phyloP scores from a whole-genome alignment of 2,888 invertebrate genomes.

The Prosopocoilus inquinatus region DNA sequence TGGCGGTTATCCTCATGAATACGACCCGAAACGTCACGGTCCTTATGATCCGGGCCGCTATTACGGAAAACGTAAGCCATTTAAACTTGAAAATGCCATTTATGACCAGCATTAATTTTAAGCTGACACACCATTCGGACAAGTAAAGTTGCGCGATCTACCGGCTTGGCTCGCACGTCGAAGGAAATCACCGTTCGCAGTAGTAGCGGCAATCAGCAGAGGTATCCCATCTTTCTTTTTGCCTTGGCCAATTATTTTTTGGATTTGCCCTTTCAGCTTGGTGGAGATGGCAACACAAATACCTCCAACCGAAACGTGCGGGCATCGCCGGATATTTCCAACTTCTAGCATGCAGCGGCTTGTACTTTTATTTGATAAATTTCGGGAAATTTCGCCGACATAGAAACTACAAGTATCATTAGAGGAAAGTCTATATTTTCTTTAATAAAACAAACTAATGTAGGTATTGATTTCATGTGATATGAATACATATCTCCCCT shows the following conservation, averaged over 20 bases:
- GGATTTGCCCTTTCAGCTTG: conserved; percentile 56
- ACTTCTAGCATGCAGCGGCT: conserved; percentile 63
- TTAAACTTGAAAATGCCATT: neutral
- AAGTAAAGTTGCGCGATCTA: conserved; percentile 84
- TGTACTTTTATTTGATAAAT: conserved; percentile 78
- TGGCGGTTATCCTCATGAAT: conserved; percentile 90
- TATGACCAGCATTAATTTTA: conserved; percentile 3
- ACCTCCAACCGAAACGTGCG: conserved; percentile 71
- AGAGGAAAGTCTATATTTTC: conserved; percentile 35
- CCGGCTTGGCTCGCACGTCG: conserved; percentile 83
- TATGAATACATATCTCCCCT: too few species aligned
- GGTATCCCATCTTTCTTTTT: conserved; percentile 50
- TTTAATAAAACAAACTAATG: too few species aligned
- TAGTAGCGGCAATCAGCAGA: conserved; percentile 68
- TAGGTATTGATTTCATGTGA: too few species aligned
- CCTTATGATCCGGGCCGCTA: conserved; percentile 90
- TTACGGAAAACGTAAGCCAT: conserved; percentile 87
- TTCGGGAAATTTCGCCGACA: conserved; percentile 77
- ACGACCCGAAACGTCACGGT: conserved; percentile 87
- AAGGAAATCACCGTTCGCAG: conserved; percentile 70
- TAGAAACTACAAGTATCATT: conserved; percentile 86
- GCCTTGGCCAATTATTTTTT: conserved; percentile 28
- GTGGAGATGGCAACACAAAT: conserved; percentile 94
- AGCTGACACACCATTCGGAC: conserved; percentile 87
- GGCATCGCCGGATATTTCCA: conserved; percentile 80